A percentile compares a stretch with the other conserved stretches of the same genome.
phyloP scores from a whole-genome alignment of 2,113 vertebrate genomes.

The Cyprinodon brontotheroides region DNA sequence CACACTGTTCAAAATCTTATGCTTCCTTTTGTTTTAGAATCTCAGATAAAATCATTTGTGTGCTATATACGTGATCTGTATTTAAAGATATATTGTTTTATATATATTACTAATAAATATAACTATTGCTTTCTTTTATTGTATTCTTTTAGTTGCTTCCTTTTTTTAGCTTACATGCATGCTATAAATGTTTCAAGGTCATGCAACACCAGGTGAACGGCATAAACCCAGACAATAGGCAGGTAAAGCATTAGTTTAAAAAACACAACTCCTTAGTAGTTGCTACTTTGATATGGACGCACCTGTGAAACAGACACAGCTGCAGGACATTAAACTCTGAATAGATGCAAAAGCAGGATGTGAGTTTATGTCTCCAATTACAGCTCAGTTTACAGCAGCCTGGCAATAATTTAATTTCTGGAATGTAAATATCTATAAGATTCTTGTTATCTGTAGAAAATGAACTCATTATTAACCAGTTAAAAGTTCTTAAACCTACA shows the following conservation, averaged over 20 bases:
- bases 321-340: conserved; percentile 38
- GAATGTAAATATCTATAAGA: conserved; percentile 54
- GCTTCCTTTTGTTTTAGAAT: conserved; percentile 51
- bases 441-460: conserved; percentile 28
- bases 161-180: conserved; percentile 71
- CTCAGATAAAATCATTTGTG: conserved; percentile 50
- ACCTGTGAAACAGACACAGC: conserved; percentile 44
- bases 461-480: conserved; percentile 32
- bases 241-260: conserved; percentile 58
- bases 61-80: conserved; percentile 49
- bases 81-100: conserved; percentile 56
- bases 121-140: conserved; percentile 55
- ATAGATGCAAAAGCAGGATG: conserved; percentile 45
- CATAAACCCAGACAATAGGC: conserved; percentile 69
- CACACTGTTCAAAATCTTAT: conserved; percentile 49
- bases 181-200: conserved; percentile 76
- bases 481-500: conserved; percentile 49
- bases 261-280: conserved; percentile 57
- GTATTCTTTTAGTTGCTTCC: conserved; percentile 52
- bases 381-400: conserved; percentile 51
- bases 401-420: conserved; percentile 45
- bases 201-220: conserved; percentile 76
- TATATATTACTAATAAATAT: conserved; percentile 64
- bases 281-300: conserved; percentile 54
- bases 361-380: conserved; percentile 40